Evolutionary conservation across 2,797 vertebrate species (phyloP).

Genomic region (Adrianichthys oophorus): DNA sequence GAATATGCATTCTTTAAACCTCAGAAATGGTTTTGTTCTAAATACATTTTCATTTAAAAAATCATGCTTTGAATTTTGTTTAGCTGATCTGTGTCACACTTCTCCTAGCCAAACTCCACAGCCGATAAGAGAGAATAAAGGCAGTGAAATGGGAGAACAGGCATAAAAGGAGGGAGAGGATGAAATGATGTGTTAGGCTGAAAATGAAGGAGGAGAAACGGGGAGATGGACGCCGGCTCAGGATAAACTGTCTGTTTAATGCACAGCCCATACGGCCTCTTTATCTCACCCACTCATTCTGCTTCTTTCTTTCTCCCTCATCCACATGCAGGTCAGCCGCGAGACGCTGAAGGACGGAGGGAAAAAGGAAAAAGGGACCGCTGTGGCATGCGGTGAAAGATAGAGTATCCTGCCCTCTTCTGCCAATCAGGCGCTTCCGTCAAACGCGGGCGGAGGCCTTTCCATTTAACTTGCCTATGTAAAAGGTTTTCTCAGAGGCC

Average conservation of each 20-base stretch:
- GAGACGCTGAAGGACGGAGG: slow-evolving; percentile 53
- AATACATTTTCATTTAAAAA: slow-evolving; percentile 25
- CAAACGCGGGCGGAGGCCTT: slow-evolving; percentile 50
- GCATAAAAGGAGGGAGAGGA: slow-evolving; percentile 44
- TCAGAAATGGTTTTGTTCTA: background rate
- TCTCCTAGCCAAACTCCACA: slow-evolving; percentile 24
- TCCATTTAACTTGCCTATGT: slow-evolving; percentile 69
- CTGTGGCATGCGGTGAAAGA: slow-evolving; percentile 53
- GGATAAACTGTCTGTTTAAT: slow-evolving; percentile 66
- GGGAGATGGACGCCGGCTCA: slow-evolving; percentile 48
- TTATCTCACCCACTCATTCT: slow-evolving; percentile 67
- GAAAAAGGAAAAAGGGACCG: slow-evolving; percentile 58
- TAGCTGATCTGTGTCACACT: background rate
- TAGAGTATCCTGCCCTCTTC: slow-evolving; percentile 67
- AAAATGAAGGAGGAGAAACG: slow-evolving; percentile 60
- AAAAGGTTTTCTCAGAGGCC: slow-evolving; percentile 72
- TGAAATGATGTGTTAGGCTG: slow-evolving; percentile 58
- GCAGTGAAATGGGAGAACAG: slow-evolving; percentile 23
- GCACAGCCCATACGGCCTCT: slow-evolving; percentile 65
- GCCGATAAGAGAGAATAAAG: slow-evolving; percentile 44
- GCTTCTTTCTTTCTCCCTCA: slow-evolving; percentile 57
- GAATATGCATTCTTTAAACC: too few relatives aligned
- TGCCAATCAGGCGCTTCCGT: slow-evolving; percentile 72
- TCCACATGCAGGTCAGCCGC: slow-evolving; percentile 68
- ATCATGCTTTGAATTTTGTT: slow-evolving; percentile 14